Evolutionary conservation across 2,888 invertebrate genomes (phyloP).

Genomic region (Mythimna albipuncta): DNA sequence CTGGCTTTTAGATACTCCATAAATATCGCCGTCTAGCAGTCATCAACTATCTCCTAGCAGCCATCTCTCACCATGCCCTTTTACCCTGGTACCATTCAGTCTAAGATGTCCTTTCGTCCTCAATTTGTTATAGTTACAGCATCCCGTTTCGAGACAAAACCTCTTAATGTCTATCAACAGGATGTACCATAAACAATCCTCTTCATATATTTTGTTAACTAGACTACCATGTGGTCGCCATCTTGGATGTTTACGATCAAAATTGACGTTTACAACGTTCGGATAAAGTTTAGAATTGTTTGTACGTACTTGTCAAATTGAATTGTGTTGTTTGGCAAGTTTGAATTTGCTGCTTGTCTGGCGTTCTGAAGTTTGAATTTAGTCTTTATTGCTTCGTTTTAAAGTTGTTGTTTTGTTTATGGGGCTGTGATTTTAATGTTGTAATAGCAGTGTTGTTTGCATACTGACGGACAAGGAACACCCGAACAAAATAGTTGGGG

Average conservation of each 20-base stretch:
- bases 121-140: slow-evolving; percentile 63
- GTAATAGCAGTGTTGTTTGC: slow-evolving; percentile 74
- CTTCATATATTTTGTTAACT: slow-evolving; percentile 86
- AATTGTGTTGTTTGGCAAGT: slow-evolving; percentile 66
- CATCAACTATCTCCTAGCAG: slow-evolving; percentile 1
- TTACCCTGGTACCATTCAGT: slow-evolving; percentile 41
- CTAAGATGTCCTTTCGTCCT: slow-evolving; percentile 41
- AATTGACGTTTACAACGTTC: slow-evolving; percentile 60
- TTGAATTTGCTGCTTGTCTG: slow-evolving; percentile 62
- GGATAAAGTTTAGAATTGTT: slow-evolving; percentile 72
- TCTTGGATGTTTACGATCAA: slow-evolving; percentile 66
- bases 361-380: slow-evolving; percentile 63
- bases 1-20: background rate
- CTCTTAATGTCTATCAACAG: slow-evolving; percentile 84
- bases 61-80: slow-evolving; percentile 40
- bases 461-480: slow-evolving; percentile 83
- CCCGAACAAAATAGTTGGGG: slow-evolving; percentile 78
- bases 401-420: slow-evolving; percentile 58
- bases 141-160: slow-evolving; percentile 68
- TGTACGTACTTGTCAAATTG: slow-evolving; percentile 65
- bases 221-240: slow-evolving; percentile 78
- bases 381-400: slow-evolving; percentile 55
- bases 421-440: slow-evolving; percentile 56
- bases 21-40: slow-evolving; percentile 14
- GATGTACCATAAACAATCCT: slow-evolving; percentile 81